These are phyloP conservation scores for Saccostrea echinata DNA, from an alignment of 1,140 invertebrate species.

Conservation along the genomic window DNA sequence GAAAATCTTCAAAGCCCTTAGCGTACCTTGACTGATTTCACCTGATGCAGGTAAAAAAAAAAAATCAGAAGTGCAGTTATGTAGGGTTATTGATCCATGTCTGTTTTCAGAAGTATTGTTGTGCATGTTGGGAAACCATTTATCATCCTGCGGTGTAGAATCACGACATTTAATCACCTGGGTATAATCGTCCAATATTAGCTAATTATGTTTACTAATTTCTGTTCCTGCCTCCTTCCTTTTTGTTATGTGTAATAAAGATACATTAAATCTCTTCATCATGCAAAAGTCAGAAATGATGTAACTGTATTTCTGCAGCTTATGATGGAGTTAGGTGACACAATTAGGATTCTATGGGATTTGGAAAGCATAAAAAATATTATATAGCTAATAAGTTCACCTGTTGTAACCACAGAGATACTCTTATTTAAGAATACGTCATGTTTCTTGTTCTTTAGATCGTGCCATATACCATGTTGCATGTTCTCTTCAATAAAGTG, in stretches of 20 bases:
- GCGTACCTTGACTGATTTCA: background rate
- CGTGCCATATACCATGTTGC: too few species aligned
- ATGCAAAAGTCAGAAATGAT: background rate
- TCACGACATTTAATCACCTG: constrained; percentile 3
- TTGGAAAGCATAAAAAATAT: too few species aligned
- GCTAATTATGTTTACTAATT: constrained; percentile 32
- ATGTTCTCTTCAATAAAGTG: too few species aligned
- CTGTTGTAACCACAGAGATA: too few species aligned
- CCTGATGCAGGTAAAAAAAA: constrained; percentile 8
- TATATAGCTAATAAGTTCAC: too few species aligned
- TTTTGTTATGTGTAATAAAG: constrained; percentile 1
- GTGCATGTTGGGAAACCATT: background rate
- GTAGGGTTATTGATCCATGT: background rate
- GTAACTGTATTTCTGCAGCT: background rate
- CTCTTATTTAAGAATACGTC: too few species aligned
- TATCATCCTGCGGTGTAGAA: background rate
- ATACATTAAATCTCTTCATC: background rate
- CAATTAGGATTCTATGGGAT: too few species aligned
- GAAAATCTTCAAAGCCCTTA: constrained; percentile 13
- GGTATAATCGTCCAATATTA: constrained; percentile 7
- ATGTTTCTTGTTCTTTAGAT: too few species aligned
- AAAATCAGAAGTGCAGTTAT: background rate
- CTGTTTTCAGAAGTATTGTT: background rate
- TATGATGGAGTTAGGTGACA: background rate
- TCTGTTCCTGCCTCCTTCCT: background rate